A percentile compares a stretch with the other conserved stretches of the same genome.
Evolutionary conservation across 2,888 invertebrate genomes (phyloP).

Genomic region (Drosophila borealis): DNA sequence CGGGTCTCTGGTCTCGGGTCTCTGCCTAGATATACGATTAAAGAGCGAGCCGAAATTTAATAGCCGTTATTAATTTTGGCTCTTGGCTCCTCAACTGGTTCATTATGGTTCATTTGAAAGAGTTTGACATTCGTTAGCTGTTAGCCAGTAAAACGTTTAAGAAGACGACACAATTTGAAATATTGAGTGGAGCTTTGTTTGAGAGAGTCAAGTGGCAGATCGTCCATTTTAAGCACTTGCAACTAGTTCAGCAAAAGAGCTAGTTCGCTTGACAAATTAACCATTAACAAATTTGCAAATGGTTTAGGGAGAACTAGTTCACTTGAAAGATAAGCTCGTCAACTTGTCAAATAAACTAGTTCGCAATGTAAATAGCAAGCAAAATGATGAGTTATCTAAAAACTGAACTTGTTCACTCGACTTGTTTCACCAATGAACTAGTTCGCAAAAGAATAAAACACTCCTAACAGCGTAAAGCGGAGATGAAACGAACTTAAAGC

Average conservation of each 20-base stretch:
- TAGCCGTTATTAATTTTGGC: conserved; percentile 55
- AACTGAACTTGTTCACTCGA: not conserved
- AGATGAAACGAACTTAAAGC: too few relatives aligned
- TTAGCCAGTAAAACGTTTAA: conserved; percentile 21
- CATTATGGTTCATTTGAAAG: conserved; percentile 45
- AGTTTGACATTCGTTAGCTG: conserved; percentile 5
- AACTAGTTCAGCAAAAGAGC: conserved; percentile 11
- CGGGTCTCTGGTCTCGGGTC: too few relatives aligned
- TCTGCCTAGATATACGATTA: conserved; percentile 40
- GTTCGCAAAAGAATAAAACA: not conserved
- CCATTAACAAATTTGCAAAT: not conserved
- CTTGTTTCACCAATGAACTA: conserved; percentile 2
- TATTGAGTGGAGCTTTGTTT: too few relatives aligned
- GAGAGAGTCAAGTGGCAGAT: not conserved
- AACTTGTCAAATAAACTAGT: not conserved
- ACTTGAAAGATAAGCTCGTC: not conserved
- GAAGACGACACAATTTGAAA: conserved; percentile 3
- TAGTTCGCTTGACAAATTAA: not conserved
- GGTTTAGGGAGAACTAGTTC: not conserved
- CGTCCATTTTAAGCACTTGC: not conserved
- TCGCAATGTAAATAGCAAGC: not conserved
- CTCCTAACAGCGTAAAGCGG: too few relatives aligned
- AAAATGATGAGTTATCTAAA: not conserved
- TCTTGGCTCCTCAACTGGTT: conserved; percentile 41
- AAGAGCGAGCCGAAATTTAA: conserved; percentile 61